phyloP scores from a whole-genome alignment of 2,888 invertebrate genomes.

The Drosophila anomelani region DNA sequence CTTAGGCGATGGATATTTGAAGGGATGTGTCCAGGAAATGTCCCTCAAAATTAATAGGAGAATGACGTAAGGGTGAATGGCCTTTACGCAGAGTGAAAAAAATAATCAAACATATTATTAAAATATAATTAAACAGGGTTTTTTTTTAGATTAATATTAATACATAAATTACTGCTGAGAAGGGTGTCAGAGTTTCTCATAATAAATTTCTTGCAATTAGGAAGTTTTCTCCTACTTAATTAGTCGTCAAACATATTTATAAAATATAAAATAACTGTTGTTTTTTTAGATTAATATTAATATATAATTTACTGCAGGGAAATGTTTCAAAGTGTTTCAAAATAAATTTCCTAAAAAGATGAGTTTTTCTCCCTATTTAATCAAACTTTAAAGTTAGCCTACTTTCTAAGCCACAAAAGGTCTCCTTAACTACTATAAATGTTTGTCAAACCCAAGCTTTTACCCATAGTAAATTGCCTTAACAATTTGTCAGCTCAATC shows the following conservation, averaged over 20 bases:
- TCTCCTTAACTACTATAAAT: constrained; percentile 1
- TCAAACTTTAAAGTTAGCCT: neutral
- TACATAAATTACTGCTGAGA: rapidly evolving
- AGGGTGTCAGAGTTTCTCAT: neutral
- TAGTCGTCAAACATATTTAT: no score
- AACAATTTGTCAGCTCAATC: constrained; percentile 62
- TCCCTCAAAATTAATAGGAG: neutral
- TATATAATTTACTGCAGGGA: rapidly evolving
- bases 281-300: neutral
- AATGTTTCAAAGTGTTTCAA: neutral
- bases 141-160: neutral
- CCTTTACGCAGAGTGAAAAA: neutral
- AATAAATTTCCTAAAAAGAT: neutral
- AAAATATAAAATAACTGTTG: neutral
- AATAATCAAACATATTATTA: neutral
- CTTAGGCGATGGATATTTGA: neutral
- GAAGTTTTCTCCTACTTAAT: neutral
- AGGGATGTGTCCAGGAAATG: neutral
- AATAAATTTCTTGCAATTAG: neutral
- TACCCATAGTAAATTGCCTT: constrained; percentile 50
- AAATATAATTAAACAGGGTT: no score
- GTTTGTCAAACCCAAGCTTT: neutral
- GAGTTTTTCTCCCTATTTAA: neutral
- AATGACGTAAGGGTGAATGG: neutral
- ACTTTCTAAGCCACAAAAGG: neutral